Base-by-base conservation (phyloP, 2,797 vertebrate species). In the Phalloptychus januarius region DNA sequence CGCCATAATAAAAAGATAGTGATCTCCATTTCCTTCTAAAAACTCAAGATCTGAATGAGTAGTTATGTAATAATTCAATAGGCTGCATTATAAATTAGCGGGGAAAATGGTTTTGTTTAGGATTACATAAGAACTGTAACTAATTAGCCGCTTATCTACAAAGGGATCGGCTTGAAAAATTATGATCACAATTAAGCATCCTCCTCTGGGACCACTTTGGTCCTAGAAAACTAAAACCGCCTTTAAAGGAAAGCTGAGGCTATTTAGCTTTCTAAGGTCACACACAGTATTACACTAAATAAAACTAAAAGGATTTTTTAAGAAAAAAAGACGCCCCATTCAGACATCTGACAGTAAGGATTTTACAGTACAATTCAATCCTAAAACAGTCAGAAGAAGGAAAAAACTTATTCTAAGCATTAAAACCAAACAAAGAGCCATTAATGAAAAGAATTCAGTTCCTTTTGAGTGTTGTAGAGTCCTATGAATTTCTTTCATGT, bases 381-480 rank as follows among this genome's bases (percentile, higher is more conserved):
- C 36, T 67, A 67, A 67, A 67, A 67, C 63, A 67, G 63, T 36
- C 31, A 38, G 33, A 65, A 11, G 63, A 40, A 67, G 18, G 79
- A 67, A 93, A 93, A 95, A 95, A 95, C 83, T 81, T 92, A 86
- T 91, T 81, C 84, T 81, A 89, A 87, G 23, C 20, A 67, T 94
- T 91, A 86, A 91, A 91, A 88, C 85, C 81, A 88, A 85, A 67
- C 36, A 28, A 74, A 88, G 84, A 93, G 91, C 92, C 86, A 83
- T 75, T 84, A 89, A 87, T 92, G 94, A 92, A 94, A 82, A 83
- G 89, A 90, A 92, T 92, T 95, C 86, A 86, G 87, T 91, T 94
- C 95, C 94, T 94, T 88, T 90, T 90, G 93, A 93, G 92, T 89
- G 77, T 88, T 36, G 33, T 40, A 36, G 16, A 63, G 18, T 67